Percentiles rank a stretch among this genome's conserved stretches.
Evolutionary conservation across 1,140 invertebrate genomes (phyloP).

Genomic region (Lordiphosa stackelbergi): DNA sequence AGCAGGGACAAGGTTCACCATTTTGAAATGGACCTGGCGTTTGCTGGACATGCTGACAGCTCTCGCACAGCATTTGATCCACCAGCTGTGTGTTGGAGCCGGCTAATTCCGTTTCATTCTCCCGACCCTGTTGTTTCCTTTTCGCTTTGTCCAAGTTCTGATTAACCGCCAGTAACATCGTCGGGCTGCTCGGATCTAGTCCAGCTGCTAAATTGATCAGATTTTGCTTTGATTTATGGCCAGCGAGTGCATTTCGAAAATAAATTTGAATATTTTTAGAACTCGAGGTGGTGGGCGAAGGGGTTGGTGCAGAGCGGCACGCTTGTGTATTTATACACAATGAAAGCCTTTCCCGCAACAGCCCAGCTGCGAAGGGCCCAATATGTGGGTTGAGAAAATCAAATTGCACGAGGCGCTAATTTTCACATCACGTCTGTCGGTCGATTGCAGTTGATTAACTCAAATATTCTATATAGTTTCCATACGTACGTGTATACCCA

Average conservation of each 20-base stretch:
- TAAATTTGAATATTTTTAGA: constrained; percentile 38
- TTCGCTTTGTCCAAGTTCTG: constrained; percentile 58
- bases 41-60: constrained; percentile 23
- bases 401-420: not conserved
- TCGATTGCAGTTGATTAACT: not conserved
- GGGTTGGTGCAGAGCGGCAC: no score
- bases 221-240: constrained; percentile 46
- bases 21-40: not conserved
- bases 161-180: constrained; percentile 72
- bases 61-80: constrained; percentile 16
- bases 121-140: constrained; percentile 20
- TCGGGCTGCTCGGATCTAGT: constrained; percentile 12
- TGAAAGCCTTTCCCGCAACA: no score
- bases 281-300: not conserved
- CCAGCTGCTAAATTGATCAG: constrained; percentile 14
- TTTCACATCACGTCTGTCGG: constrained; percentile 1
- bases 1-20: constrained; percentile 11
- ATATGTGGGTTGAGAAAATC: no score
- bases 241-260: constrained; percentile 35
- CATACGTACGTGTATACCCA: constrained; percentile 39
- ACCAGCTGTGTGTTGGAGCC: constrained; percentile 43
- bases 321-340: no score
- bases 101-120: not conserved
- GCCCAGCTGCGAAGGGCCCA: no score
- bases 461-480: constrained; percentile 12